A percentile compares a stretch with the other conserved stretches of the same genome.
Evolutionary conservation across 1,140 invertebrate genomes (phyloP).

Genomic region (Heliconius hermathena): DNA sequence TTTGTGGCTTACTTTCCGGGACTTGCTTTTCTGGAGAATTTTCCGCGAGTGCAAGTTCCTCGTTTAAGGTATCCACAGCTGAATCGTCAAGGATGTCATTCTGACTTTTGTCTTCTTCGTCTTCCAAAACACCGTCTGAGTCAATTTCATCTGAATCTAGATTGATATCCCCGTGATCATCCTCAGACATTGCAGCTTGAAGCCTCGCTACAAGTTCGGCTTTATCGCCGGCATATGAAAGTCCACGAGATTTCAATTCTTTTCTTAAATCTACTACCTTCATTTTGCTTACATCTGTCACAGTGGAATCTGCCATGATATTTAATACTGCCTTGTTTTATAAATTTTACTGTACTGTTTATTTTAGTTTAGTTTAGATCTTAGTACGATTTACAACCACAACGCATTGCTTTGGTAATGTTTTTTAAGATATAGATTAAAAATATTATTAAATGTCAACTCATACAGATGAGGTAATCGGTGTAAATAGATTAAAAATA

Average conservation of each 20-base stretch:
- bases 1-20: slow-evolving; percentile 56
- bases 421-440: background rate
- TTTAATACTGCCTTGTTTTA: background rate
- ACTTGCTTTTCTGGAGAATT: slow-evolving; percentile 47
- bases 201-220: slow-evolving; percentile 89
- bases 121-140: slow-evolving; percentile 81
- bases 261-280: slow-evolving; percentile 90
- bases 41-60: slow-evolving; percentile 75
- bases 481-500: background rate
- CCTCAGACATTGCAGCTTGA: slow-evolving; percentile 83
- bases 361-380: background rate
- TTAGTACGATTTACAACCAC: background rate
- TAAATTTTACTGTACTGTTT: background rate
- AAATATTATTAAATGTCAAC: slow-evolving; percentile 13
- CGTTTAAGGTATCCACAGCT: slow-evolving; percentile 66
- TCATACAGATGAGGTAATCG: background rate
- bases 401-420: slow-evolving; percentile 12
- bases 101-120: slow-evolving; percentile 82
- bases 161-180: slow-evolving; percentile 71
- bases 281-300: slow-evolving; percentile 68
- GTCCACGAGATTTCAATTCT: slow-evolving; percentile 89
- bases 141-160: slow-evolving; percentile 78
- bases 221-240: slow-evolving; percentile 90
- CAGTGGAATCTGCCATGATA: slow-evolving; percentile 66
- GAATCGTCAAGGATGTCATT: slow-evolving; percentile 76